A percentile compares a stretch with the other conserved stretches of the same genome.
Conservation (phyloP, 2,888 invertebrate species). For the Hypolimnas misippus region DNA sequence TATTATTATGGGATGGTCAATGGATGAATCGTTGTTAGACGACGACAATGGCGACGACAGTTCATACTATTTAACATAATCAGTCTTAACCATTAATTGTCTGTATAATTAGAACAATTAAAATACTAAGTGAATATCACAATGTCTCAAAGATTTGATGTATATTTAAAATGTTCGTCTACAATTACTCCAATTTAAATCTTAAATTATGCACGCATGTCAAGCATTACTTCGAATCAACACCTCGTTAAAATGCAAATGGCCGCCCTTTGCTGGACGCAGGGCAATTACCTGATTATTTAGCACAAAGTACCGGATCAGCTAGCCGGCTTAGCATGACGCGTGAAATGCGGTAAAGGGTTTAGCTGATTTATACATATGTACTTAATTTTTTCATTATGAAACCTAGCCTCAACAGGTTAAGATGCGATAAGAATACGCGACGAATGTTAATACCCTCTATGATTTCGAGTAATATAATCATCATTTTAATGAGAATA, state of each 20-base stretch:
- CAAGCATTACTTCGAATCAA: constrained; percentile 71
- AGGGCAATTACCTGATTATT: constrained; percentile 71
- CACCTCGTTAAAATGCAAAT: constrained; percentile 80
- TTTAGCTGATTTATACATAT: constrained; percentile 17
- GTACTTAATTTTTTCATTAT: constrained; percentile 12
- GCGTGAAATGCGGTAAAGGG: constrained; percentile 18
- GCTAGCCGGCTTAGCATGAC: constrained; percentile 22
- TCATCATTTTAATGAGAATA: not conserved
- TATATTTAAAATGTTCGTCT: not conserved
- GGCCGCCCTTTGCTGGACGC: constrained; percentile 59
- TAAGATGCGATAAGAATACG: not conserved
- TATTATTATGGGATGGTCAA: no score
- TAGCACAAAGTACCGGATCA: constrained; percentile 47
- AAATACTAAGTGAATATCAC: not conserved
- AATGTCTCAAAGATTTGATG: not conserved
- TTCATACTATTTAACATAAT: no score
- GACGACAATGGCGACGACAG: no score
- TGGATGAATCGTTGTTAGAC: no score
- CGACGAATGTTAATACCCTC: not conserved
- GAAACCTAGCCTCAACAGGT: constrained; percentile 7
- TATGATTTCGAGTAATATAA: not conserved
- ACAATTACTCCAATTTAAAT: constrained; percentile 39
- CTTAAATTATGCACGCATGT: constrained; percentile 54
- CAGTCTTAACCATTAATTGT: no score
- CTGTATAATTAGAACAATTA: not conserved